A percentile compares a stretch with the other conserved stretches of the same genome.
These are phyloP conservation scores for Leucophenga maculata DNA, from an alignment of 2,888 invertebrate genomes.

Conservation along the genomic window DNA sequence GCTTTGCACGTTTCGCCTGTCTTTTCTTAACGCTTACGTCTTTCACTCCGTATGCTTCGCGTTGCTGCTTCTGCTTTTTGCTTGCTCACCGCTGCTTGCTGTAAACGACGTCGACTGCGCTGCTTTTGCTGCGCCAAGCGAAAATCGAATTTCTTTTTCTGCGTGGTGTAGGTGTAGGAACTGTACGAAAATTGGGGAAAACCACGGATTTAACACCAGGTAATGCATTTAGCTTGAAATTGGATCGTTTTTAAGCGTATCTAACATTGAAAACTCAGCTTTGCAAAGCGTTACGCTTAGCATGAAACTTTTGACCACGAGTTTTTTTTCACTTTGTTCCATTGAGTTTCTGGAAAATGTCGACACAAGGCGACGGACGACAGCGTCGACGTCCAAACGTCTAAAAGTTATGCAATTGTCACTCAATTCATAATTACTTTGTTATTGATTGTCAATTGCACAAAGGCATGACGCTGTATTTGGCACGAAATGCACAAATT, in stretches of 20 bases:
- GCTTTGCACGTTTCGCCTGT: background rate
- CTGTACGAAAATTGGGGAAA: constrained; percentile 53
- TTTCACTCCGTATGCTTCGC: constrained; percentile 15
- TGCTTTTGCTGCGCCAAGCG: constrained; percentile 43
- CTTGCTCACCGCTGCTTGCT: constrained; percentile 24
- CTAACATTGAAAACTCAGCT: background rate
- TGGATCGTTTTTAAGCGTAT: no score
- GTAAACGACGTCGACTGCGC: constrained; percentile 18
- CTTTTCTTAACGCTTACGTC: no score
- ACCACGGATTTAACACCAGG: constrained; percentile 27
- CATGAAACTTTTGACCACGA: constrained; percentile 11
- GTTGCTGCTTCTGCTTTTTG: constrained; percentile 38
- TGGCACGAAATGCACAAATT: constrained; percentile 39
- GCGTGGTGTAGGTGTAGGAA: constrained; percentile 47
- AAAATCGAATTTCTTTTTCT: constrained; percentile 26
- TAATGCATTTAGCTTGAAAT: constrained; percentile 13
- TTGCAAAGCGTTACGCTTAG: background rate
- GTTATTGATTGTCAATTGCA: constrained; percentile 42
- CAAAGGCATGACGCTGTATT: constrained; percentile 46
- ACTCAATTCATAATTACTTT: constrained; percentile 54
- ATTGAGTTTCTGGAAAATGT: constrained; percentile 60
- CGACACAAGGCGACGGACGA: constrained; percentile 50
- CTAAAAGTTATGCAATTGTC: constrained; percentile 55
- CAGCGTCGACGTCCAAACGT: constrained; percentile 35
- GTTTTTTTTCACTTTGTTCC: constrained; percentile 27